Evolutionary conservation across 30 jellyfish, hydroid and myxozoan species (phyloP).

Genomic region (Hydra vulgaris): DNA sequence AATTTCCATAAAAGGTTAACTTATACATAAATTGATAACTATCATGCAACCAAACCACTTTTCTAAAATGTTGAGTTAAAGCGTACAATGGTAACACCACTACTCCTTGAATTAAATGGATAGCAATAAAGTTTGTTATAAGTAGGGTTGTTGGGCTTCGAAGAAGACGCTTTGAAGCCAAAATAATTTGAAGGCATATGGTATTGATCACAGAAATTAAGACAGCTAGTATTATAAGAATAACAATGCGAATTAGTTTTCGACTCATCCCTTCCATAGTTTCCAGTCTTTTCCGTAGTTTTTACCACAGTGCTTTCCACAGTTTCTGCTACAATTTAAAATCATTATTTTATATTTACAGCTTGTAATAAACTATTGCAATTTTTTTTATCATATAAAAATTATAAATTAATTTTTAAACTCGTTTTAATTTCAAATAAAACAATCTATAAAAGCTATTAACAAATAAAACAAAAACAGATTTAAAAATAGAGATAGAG

Average conservation of each 20-base stretch:
- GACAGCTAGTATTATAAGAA: conserved; percentile 2
- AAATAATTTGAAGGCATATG: conserved; percentile 5
- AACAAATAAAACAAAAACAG: too few species aligned
- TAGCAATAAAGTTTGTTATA: conserved; percentile 13
- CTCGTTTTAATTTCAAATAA: background rate
- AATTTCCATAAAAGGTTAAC: conserved; percentile 22
- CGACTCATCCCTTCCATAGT: background rate
- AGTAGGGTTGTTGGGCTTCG: conserved; percentile 23
- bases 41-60: conserved; percentile 8
- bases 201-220: background rate
- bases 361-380: background rate
- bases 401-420: too few species aligned
- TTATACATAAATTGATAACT: conserved; percentile 18
- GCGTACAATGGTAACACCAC: conserved; percentile 14
- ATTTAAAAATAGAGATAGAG: too few species aligned
- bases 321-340: too few species aligned
- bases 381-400: background rate
- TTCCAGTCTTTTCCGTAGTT: too few species aligned
- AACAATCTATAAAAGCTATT: too few species aligned
- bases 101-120: conserved; percentile 24
- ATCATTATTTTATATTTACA: background rate
- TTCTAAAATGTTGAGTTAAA: background rate
- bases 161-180: conserved; percentile 1
- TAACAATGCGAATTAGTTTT: background rate
- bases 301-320: too few species aligned